Evolutionary conservation across 2,113 vertebrate species (phyloP).

Genomic region (Eolophus roseicapilla): DNA sequence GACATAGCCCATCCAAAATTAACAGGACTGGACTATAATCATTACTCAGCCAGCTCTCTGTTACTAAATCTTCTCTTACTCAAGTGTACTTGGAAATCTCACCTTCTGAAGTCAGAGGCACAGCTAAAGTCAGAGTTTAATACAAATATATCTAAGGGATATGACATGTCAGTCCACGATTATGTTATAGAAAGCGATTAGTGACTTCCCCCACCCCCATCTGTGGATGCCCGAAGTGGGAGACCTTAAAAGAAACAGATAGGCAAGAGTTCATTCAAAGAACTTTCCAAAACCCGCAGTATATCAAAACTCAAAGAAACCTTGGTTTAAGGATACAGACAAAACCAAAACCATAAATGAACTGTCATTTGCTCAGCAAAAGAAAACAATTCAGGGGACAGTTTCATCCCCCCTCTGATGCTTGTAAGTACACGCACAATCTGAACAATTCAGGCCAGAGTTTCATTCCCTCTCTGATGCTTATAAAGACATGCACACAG

Average conservation of each 20-base stretch:
- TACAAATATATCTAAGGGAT: not conserved
- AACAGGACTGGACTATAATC: not conserved
- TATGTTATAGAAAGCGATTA: not conserved
- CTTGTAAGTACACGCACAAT: not conserved
- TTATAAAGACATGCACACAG: not conserved
- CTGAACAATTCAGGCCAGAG: not conserved
- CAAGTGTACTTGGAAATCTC: not conserved
- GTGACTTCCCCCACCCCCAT: not conserved
- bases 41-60: not conserved
- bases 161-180: not conserved
- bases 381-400: not conserved
- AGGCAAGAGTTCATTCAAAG: not conserved
- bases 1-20: not conserved
- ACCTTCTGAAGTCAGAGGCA: not conserved
- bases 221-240: not conserved
- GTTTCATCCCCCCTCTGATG: not conserved
- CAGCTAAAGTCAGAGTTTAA: not conserved
- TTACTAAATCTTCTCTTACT: not conserved
- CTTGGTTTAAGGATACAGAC: not conserved
- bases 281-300: not conserved
- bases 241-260: not conserved
- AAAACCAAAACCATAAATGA: not conserved
- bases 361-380: not conserved
- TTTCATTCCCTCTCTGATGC: not conserved
- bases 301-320: not conserved